These are phyloP conservation scores for Amphiprion ocellaris DNA, from an alignment of 2,113 vertebrate species.

Conservation along the genomic window DNA sequence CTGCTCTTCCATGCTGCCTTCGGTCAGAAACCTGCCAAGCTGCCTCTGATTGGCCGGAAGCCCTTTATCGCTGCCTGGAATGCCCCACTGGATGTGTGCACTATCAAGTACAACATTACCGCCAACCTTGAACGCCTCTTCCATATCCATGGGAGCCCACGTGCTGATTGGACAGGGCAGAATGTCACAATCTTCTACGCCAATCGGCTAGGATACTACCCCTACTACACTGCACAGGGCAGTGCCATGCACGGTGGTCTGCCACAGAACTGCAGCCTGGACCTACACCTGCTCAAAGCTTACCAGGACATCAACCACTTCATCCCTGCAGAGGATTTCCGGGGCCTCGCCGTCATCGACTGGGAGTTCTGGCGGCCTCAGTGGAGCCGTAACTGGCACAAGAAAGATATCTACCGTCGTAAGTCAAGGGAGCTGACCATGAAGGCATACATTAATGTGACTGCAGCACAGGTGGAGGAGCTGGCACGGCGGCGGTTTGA, in stretches of 20 bases:
- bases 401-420: slow-evolving; percentile 83
- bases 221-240: slow-evolving; percentile 83
- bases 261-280: slow-evolving; percentile 86
- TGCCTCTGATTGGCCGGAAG: slow-evolving; percentile 84
- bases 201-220: slow-evolving; percentile 87
- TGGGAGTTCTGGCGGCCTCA: slow-evolving; percentile 88
- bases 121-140: slow-evolving; percentile 85
- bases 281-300: slow-evolving; percentile 85
- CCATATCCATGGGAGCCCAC: slow-evolving; percentile 83
- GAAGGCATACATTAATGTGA: slow-evolving; percentile 80
- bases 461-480: slow-evolving; percentile 77
- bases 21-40: slow-evolving; percentile 83
- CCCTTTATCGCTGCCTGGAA: slow-evolving; percentile 88
- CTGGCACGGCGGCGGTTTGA: slow-evolving; percentile 86
- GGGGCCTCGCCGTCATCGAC: slow-evolving; percentile 85
- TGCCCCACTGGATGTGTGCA: slow-evolving; percentile 84
- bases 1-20: slow-evolving; percentile 76
- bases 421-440: slow-evolving; percentile 82
- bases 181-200: slow-evolving; percentile 90
- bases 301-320: slow-evolving; percentile 82
- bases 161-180: slow-evolving; percentile 85
- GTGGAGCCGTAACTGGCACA: slow-evolving; percentile 85
- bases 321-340: slow-evolving; percentile 85
- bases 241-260: slow-evolving; percentile 82
- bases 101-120: slow-evolving; percentile 81